phyloP scores from a whole-genome alignment of 2,113 vertebrate genomes.

The Mixornis gularis region DNA sequence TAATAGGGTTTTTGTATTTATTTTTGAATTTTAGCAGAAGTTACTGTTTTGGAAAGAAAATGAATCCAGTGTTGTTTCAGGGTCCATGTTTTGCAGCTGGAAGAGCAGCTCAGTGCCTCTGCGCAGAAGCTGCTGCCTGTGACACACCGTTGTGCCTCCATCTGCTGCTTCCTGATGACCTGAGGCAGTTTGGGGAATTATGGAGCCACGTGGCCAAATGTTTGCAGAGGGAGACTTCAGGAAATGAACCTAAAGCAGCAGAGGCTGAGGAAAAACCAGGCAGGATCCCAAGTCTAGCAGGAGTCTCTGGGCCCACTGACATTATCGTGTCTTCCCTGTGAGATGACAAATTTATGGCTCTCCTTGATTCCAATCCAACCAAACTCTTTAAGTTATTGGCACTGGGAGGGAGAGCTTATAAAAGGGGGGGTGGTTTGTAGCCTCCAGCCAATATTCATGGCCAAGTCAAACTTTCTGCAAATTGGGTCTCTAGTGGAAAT shows the following conservation, averaged over 20 bases:
- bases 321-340: background rate
- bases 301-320: background rate
- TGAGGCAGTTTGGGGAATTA: background rate
- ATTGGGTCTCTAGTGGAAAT: constrained; percentile 32
- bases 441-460: background rate
- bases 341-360: constrained; percentile 21
- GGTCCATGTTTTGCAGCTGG: background rate
- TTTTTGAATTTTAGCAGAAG: background rate
- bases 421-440: background rate
- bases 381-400: constrained; percentile 2
- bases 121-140: background rate
- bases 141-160: background rate
- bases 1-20: background rate
- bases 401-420: constrained; percentile 10
- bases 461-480: constrained; percentile 49
- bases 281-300: background rate
- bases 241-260: background rate
- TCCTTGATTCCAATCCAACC: background rate
- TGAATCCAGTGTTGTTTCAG: background rate
- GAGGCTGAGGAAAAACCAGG: background rate
- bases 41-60: background rate
- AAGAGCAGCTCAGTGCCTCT: background rate
- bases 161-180: background rate
- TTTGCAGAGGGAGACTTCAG: background rate
- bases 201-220: background rate